Percentiles rank a stretch among this genome's conserved stretches.
Conservation (phyloP, 2,888 invertebrate genomes). For the Portevinia maculata region DNA sequence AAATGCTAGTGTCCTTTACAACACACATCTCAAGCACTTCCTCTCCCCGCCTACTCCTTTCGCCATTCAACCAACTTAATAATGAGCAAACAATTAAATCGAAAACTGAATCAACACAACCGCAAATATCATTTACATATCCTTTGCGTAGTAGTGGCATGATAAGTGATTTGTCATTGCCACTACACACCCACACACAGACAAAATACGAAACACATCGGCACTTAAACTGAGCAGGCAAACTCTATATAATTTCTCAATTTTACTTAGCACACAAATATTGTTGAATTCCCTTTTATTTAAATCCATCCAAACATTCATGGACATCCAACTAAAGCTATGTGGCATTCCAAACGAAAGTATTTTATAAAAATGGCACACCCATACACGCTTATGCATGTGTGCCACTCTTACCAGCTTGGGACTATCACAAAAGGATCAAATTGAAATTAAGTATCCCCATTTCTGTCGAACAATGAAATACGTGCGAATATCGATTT, state of each 20-base stretch:
- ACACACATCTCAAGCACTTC: neutral
- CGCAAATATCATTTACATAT: constrained; percentile 37
- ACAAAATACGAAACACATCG: neutral
- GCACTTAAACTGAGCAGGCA: constrained; percentile 20
- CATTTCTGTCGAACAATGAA: constrained; percentile 43
- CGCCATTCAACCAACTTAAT: constrained; percentile 14
- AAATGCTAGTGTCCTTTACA: neutral
- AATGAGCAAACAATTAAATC: constrained; percentile 70
- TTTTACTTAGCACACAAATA: constrained; percentile 33
- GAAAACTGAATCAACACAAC: constrained; percentile 63
- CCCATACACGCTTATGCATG: constrained; percentile 29
- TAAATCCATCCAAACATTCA: constrained; percentile 37
- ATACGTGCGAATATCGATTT: constrained; percentile 50
- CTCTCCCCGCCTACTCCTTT: neutral
- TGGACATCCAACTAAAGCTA: neutral
- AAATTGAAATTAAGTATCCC: constrained; percentile 72
- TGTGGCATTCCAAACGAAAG: constrained; percentile 33
- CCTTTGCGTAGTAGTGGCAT: neutral
- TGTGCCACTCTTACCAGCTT: constrained; percentile 51
- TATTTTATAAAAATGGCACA: constrained; percentile 40
- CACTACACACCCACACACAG: constrained; percentile 6
- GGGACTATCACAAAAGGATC: constrained; percentile 72
- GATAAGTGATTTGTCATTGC: constrained; percentile 67
- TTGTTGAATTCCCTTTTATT: constrained; percentile 14
- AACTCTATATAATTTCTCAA: constrained; percentile 58